Conservation (phyloP, 2,113 vertebrate genomes). For the Corythaixoides concolor region DNA sequence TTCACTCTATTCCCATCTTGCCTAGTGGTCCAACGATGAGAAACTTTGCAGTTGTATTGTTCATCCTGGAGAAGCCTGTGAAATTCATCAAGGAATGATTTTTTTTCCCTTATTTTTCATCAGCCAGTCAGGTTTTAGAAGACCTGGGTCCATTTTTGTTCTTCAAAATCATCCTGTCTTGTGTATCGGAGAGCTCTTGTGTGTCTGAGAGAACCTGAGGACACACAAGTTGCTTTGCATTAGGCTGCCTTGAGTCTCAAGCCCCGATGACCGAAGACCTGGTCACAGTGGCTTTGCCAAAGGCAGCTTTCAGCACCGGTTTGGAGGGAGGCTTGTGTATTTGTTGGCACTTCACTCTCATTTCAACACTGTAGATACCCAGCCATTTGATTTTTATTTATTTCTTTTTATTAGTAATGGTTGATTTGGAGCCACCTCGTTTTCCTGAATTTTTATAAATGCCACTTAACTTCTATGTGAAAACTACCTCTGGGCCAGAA, state of each 20-base stretch:
- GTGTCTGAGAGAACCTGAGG: neutral
- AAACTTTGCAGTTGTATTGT: neutral
- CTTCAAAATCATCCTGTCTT: neutral
- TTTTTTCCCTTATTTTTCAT: neutral
- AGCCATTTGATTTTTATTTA: neutral
- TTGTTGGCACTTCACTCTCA: neutral
- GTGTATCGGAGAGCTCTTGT: neutral
- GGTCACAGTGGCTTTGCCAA: neutral
- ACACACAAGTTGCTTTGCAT: accelerated
- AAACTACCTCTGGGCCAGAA: neutral
- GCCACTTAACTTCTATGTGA: neutral
- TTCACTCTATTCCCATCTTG: neutral
- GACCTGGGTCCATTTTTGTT: neutral
- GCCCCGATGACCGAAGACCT: neutral
- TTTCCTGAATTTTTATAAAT: neutral
- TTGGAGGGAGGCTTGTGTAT: neutral
- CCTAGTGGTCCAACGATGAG: neutral
- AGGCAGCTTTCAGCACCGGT: neutral
- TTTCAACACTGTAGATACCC: neutral
- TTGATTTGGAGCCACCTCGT: neutral
- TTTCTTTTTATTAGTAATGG: neutral
- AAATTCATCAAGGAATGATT: neutral
- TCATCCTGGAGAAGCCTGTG: neutral
- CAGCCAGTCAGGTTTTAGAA: neutral
- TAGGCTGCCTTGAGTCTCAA: neutral